Evolutionary conservation across 2,888 invertebrate species (phyloP).

Genomic region (Xylocampa areola): DNA sequence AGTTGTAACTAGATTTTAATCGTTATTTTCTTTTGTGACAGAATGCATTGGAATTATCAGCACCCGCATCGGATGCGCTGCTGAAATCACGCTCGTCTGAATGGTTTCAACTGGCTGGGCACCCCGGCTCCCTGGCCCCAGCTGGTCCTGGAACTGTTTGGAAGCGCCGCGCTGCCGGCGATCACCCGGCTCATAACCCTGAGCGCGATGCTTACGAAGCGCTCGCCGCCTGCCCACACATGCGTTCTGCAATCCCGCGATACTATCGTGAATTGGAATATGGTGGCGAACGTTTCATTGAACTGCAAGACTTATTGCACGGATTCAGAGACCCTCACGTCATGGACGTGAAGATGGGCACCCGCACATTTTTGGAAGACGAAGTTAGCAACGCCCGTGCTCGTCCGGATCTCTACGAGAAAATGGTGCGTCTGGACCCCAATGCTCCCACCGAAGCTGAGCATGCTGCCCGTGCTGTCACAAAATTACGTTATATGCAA

Average conservation of each 20-base stretch:
- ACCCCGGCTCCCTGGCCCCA: slow-evolving; percentile 97
- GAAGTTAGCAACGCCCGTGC: slow-evolving; percentile 97
- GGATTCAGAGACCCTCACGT: slow-evolving; percentile 97
- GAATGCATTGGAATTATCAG: slow-evolving; percentile 97
- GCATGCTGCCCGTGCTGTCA: slow-evolving; percentile 94
- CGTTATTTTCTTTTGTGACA: slow-evolving; percentile 85
- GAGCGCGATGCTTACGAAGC: slow-evolving; percentile 95
- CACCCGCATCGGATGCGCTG: slow-evolving; percentile 96
- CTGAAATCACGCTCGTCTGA: slow-evolving; percentile 92
- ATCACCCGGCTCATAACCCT: slow-evolving; percentile 92
- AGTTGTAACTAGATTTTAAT: slow-evolving; percentile 29
- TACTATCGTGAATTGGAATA: slow-evolving; percentile 96
- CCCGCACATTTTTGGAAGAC: slow-evolving; percentile 97
- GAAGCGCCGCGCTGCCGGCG: slow-evolving; percentile 94
- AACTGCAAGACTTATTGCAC: slow-evolving; percentile 97
- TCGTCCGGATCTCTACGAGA: slow-evolving; percentile 96
- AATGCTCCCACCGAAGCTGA: slow-evolving; percentile 96
- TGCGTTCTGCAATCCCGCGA: slow-evolving; percentile 94
- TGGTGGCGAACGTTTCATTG: slow-evolving; percentile 95
- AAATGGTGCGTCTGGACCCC: slow-evolving; percentile 98
- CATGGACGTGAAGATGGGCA: slow-evolving; percentile 99
- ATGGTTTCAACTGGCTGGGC: slow-evolving; percentile 98
- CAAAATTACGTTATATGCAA: slow-evolving; percentile 99
- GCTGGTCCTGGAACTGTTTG: slow-evolving; percentile 98
- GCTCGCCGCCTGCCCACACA: slow-evolving; percentile 93